These are phyloP conservation scores for Pseudorasbora parva DNA, from an alignment of 2,113 vertebrate genomes.

Conservation along the genomic window DNA sequence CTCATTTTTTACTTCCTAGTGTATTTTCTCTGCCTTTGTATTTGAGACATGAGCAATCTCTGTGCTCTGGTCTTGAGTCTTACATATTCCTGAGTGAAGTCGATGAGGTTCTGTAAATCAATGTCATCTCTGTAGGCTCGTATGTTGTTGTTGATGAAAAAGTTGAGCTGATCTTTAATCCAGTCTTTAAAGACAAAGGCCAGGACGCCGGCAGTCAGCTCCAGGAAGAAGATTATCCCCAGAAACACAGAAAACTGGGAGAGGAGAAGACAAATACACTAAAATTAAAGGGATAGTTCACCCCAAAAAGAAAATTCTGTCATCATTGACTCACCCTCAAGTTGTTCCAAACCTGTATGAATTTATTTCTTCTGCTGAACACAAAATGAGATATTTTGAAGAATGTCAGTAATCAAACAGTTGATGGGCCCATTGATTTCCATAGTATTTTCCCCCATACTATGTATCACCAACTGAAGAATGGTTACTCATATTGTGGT, in stretches of 20 bases:
- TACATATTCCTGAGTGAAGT: slow-evolving; percentile 92
- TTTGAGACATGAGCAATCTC: neutral
- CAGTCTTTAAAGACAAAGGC: slow-evolving; percentile 94
- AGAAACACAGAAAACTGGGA: slow-evolving; percentile 88
- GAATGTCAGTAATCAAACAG: too few species aligned
- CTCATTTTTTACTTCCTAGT: neutral
- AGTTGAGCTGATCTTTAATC: slow-evolving; percentile 92
- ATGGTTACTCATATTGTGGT: too few species aligned
- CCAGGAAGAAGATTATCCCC: slow-evolving; percentile 92
- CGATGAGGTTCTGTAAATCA: slow-evolving; percentile 90
- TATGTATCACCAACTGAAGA: too few species aligned
- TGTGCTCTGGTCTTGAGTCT: slow-evolving; percentile 58
- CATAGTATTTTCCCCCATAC: too few species aligned
- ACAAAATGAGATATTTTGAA: too few species aligned
- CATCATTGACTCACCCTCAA: too few species aligned
- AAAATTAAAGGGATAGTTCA: too few species aligned
- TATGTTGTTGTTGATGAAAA: slow-evolving; percentile 93
- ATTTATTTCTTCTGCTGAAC: too few species aligned
- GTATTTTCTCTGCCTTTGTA: neutral
- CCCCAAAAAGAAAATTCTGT: too few species aligned
- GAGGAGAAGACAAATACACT: neutral
- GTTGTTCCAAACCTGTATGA: too few species aligned
- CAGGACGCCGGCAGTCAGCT: slow-evolving; percentile 87
- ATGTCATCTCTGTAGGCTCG: slow-evolving; percentile 89
- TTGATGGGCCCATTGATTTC: too few species aligned